Base-by-base conservation (phyloP, 2,113 vertebrate genomes). In the Heptranchias perlo region DNA sequence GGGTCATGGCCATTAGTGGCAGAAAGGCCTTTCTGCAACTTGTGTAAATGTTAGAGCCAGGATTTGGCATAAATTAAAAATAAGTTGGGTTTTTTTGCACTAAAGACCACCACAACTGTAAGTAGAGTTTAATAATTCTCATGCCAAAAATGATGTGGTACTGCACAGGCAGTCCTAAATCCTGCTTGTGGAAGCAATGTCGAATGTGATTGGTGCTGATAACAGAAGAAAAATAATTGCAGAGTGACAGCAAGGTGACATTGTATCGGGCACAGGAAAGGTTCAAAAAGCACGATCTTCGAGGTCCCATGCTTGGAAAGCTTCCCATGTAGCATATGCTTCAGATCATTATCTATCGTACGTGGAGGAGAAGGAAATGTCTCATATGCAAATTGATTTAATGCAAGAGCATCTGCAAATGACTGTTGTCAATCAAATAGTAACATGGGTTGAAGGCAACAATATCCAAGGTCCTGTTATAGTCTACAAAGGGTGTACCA, bases 401-500 rank as follows among this genome's bases (percentile, higher is more conserved):
- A 93, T 93, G 89, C 62, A 64, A 35, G 58, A 93, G 89, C 23
- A 93, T 62, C 89, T 93, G 58, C n/a, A 21, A 93, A 61, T 16
- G 58, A 93, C 16, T 62, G 58, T 93, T 93, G 89, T 93, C 89
- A 93, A 93, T 93, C 89, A 93, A 62, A 62, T 58, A 39, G 93
- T 95, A n/a, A 69, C 44, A 8, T 49, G 25, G 64, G 11, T 69
- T 49, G 86, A 89, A 58, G 64, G n/a, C 61, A 44, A 69, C 93
- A 67, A 65, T 95, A 67, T 67, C 64, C 93, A 47, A 61, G 58
- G 35, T 39, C 61, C 18, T 94, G 64, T 44, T 67, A 16, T 64
- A 31, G 44, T 49, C 44, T 95, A 69, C 21, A 28, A 69, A 49
- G 64, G 58, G 89, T 62, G 39, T 23, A 25, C 44, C 18, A 47